A percentile compares a stretch with the other conserved stretches of the same genome.
These are phyloP conservation scores for Rutilus rutilus DNA, from an alignment of 2,113 vertebrate species.

Conservation along the genomic window DNA sequence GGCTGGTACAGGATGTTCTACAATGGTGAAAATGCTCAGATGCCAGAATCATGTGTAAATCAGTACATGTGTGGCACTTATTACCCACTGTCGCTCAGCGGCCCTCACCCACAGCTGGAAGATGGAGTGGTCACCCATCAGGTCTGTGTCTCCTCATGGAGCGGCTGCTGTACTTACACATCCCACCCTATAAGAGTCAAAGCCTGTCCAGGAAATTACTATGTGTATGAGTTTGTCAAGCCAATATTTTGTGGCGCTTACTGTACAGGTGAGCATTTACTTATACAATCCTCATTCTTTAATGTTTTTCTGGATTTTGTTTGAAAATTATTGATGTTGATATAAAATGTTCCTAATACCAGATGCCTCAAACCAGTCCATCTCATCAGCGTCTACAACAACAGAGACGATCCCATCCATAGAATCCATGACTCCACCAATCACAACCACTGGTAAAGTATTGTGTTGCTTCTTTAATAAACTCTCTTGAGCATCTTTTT, in stretches of 20 bases:
- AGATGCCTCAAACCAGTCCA: neutral
- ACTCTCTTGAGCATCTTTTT: no score
- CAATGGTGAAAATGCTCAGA: neutral
- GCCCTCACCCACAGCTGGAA: neutral
- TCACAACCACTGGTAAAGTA: neutral
- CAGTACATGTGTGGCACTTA: neutral
- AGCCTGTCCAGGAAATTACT: conserved; percentile 29
- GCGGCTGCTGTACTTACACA: fast-evolving
- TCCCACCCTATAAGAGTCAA: conserved; percentile 24
- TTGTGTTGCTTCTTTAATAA: neutral
- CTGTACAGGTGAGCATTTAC: neutral
- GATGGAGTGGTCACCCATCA: neutral
- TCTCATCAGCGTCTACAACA: neutral
- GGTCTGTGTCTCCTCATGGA: neutral
- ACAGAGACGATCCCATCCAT: neutral
- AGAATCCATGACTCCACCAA: neutral
- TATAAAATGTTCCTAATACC: neutral
- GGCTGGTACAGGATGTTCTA: conserved; percentile 25
- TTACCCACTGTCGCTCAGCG: fast-evolving
- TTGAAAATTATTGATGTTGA: no score
- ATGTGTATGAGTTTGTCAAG: conserved; percentile 25
- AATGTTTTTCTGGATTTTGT: neutral
- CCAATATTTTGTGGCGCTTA: neutral
- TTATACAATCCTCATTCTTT: neutral
- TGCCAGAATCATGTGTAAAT: neutral